Percentiles rank a stretch among this genome's conserved stretches.
Evolutionary conservation across 2,113 vertebrate species (phyloP).

Genomic region (Mobula birostris): DNA sequence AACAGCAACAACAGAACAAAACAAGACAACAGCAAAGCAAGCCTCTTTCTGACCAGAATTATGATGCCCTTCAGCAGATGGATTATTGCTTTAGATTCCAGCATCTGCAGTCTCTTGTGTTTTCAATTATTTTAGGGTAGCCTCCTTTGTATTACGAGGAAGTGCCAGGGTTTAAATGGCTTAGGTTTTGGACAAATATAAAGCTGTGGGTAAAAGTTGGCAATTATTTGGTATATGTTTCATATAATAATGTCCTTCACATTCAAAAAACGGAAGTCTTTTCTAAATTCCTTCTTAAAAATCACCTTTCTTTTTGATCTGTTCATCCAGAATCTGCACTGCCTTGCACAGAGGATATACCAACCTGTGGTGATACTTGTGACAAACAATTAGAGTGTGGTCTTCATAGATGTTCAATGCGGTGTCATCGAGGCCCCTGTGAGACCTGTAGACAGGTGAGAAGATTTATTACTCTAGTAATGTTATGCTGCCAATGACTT

Average conservation of each 20-base stretch:
- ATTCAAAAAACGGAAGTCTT: not conserved
- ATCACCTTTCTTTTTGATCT: too few relatives aligned
- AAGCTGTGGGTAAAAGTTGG: not conserved
- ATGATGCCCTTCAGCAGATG: too few relatives aligned
- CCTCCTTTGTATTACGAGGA: not conserved
- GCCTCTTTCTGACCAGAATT: too few relatives aligned
- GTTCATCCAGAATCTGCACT: conserved; percentile 66
- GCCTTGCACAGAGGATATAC: conserved; percentile 88
- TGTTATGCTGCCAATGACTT: not conserved
- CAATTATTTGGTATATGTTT: not conserved
- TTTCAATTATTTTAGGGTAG: too few relatives aligned
- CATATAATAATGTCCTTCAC: not conserved
- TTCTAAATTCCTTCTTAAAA: too few relatives aligned
- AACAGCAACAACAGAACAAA: too few relatives aligned
- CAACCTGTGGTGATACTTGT: conserved; percentile 87
- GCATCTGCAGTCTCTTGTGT: too few relatives aligned
- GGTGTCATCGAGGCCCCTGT: conserved; percentile 86
- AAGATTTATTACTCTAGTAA: not conserved
- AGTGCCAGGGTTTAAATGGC: not conserved
- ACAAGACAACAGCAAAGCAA: too few relatives aligned
- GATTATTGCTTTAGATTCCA: too few relatives aligned
- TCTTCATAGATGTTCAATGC: conserved; percentile 86
- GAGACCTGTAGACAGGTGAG: conserved; percentile 90
- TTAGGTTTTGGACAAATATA: not conserved
- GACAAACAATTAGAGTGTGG: conserved; percentile 78